A percentile compares a stretch with the other conserved stretches of the same genome.
Conservation (phyloP, 2,888 invertebrate species). For the Drosophila paranaensis region DNA sequence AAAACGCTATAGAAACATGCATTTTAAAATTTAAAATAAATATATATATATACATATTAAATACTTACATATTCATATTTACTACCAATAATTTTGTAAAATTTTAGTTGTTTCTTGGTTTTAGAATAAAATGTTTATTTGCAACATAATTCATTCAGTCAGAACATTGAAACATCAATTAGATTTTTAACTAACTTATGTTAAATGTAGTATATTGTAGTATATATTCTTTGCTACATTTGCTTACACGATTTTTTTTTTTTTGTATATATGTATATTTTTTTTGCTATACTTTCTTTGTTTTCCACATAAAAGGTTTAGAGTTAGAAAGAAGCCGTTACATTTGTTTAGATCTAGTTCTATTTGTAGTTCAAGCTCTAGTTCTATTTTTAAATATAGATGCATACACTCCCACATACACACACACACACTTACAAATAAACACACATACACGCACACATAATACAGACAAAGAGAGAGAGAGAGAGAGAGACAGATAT, state of each 20-base stretch:
- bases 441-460: conserved; percentile 34
- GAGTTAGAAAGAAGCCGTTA: conserved; percentile 42
- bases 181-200: conserved; percentile 71
- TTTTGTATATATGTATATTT: conserved; percentile 19
- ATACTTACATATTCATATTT: conserved; percentile 33
- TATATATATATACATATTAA: conserved; percentile 16
- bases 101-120: conserved; percentile 24
- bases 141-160: conserved; percentile 75
- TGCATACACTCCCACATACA: conserved; percentile 19
- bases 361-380: conserved; percentile 40
- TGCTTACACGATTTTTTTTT: neutral
- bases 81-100: conserved; percentile 2
- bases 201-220: conserved; percentile 37
- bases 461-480: conserved; percentile 41
- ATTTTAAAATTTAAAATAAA: conserved; percentile 11
- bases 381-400: conserved; percentile 40
- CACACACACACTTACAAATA: conserved; percentile 37
- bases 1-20: conserved; percentile 33
- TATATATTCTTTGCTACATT: conserved; percentile 5
- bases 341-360: conserved; percentile 26
- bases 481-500: conserved; percentile 4
- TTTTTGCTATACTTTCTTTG: conserved; percentile 19
- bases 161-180: conserved; percentile 76
- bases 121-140: conserved; percentile 73
- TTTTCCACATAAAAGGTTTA: conserved; percentile 18